A percentile compares a stretch with the other conserved stretches of the same genome.
phyloP scores from a whole-genome alignment of 2,888 invertebrate species.

The Tiliacea citrago region DNA sequence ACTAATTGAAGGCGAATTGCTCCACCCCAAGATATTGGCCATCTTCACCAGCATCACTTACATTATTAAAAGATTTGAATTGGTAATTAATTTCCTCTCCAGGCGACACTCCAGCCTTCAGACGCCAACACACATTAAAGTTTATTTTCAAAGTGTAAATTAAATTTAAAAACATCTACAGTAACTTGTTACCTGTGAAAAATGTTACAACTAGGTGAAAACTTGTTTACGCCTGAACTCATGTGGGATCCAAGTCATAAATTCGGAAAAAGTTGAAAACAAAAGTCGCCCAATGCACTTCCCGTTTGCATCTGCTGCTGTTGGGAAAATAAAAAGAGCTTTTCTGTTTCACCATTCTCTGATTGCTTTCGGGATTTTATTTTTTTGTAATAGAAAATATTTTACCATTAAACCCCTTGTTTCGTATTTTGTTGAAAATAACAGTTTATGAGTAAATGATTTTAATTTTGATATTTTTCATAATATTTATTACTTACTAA shows the following conservation, averaged over 20 bases:
- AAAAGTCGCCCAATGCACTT: slow-evolving; percentile 73
- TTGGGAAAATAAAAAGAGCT: slow-evolving; percentile 59
- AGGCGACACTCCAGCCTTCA: slow-evolving; percentile 29
- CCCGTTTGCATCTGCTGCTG: slow-evolving; percentile 68
- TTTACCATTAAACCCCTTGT: slow-evolving; percentile 41
- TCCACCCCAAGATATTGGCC: slow-evolving; percentile 69
- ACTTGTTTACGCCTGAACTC: slow-evolving; percentile 77
- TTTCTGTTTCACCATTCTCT: slow-evolving; percentile 61
- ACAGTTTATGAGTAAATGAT: slow-evolving; percentile 8
- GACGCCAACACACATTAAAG: slow-evolving; percentile 45
- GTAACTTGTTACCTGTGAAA: slow-evolving; percentile 72
- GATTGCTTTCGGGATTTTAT: slow-evolving; percentile 63
- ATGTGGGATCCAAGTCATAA: slow-evolving; percentile 78
- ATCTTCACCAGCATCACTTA: slow-evolving; percentile 72
- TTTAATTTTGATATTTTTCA: slow-evolving; percentile 3
- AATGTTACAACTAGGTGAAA: slow-evolving; percentile 77
- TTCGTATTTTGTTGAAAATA: slow-evolving; percentile 22
- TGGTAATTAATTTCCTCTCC: slow-evolving; percentile 70
- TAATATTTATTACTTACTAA: not conserved
- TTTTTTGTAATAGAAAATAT: slow-evolving; percentile 58
- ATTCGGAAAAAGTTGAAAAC: slow-evolving; percentile 77
- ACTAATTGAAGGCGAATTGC: slow-evolving; percentile 82
- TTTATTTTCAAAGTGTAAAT: slow-evolving; percentile 62
- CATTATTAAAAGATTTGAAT: slow-evolving; percentile 74
- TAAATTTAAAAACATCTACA: slow-evolving; percentile 64